phyloP scores from a whole-genome alignment of 2,888 invertebrate species.

The Protodeltote pygarga region DNA sequence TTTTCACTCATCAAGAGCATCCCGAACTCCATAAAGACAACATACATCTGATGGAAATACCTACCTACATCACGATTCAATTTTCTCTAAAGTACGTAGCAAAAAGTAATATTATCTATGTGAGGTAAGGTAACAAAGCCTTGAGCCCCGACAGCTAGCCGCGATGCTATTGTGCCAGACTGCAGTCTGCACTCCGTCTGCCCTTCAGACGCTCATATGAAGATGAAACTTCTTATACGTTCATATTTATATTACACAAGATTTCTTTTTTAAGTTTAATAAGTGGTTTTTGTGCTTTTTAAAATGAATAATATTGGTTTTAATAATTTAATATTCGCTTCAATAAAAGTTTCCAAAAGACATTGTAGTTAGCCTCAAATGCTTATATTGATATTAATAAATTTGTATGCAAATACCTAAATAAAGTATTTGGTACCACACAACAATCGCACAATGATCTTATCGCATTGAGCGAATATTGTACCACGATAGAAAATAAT shows the following conservation, averaged over 20 bases:
- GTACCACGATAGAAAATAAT: neutral
- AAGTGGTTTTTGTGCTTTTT: too few relatives aligned
- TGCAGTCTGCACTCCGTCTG: slow-evolving; percentile 41
- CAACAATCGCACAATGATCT: too few relatives aligned
- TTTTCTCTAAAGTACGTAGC: slow-evolving; percentile 49
- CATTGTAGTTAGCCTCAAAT: too few relatives aligned
- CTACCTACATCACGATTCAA: slow-evolving; percentile 52
- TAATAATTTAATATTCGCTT: too few relatives aligned
- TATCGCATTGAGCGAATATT: too few relatives aligned
- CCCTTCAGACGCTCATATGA: slow-evolving; percentile 48
- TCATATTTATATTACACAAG: slow-evolving; percentile 14
- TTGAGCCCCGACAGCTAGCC: slow-evolving; percentile 53
- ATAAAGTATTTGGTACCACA: too few relatives aligned
- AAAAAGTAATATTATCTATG: slow-evolving; percentile 63
- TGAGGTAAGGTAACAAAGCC: slow-evolving; percentile 60
- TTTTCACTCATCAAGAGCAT: slow-evolving; percentile 20
- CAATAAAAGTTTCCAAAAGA: too few relatives aligned
- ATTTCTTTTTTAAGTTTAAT: slow-evolving; percentile 4
- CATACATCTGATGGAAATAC: slow-evolving; percentile 36
- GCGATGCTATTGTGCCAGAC: slow-evolving; percentile 54
- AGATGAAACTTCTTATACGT: slow-evolving; percentile 24
- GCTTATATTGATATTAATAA: too few relatives aligned
- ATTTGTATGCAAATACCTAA: too few relatives aligned
- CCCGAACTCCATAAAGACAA: slow-evolving; percentile 21
- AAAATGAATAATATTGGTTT: too few relatives aligned